Conservation (phyloP, 2,113 vertebrate species). For the Megaceryle maxima region DNA sequence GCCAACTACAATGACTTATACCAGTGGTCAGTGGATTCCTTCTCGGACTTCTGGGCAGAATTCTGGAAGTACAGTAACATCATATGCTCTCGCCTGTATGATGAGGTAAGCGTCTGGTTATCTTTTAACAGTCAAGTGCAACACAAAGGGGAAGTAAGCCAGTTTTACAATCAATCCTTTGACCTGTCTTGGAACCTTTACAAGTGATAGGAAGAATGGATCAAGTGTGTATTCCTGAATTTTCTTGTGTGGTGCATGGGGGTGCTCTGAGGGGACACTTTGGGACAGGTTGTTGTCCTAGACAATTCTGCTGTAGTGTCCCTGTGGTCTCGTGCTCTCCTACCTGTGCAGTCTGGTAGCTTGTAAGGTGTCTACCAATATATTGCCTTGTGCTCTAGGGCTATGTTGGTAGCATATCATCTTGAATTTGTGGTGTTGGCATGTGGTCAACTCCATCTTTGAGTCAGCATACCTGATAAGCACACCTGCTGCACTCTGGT, state of each 20-base stretch:
- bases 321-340: rapidly evolving
- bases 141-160: neutral
- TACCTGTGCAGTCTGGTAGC: neutral
- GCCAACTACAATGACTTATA: constrained; percentile 90
- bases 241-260: neutral
- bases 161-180: rapidly evolving
- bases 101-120: constrained; percentile 82
- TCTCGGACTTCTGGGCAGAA: constrained; percentile 90
- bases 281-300: rapidly evolving
- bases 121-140: neutral
- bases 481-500: neutral
- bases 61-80: constrained; percentile 93
- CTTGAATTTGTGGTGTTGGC: neutral
- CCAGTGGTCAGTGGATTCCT: constrained; percentile 91
- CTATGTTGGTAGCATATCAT: neutral
- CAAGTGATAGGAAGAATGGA: rapidly evolving
- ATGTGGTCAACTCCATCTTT: neutral
- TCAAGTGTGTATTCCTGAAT: neutral
- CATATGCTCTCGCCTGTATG: constrained; percentile 81
- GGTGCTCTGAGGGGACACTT: neutral
- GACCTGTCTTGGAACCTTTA: neutral
- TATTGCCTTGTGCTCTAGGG: neutral
- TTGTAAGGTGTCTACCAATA: rapidly evolving
- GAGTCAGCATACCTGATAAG: neutral
- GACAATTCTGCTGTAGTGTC: neutral